phyloP scores from a whole-genome alignment of 1,140 invertebrate species.

The Lasioglossum albipes region DNA sequence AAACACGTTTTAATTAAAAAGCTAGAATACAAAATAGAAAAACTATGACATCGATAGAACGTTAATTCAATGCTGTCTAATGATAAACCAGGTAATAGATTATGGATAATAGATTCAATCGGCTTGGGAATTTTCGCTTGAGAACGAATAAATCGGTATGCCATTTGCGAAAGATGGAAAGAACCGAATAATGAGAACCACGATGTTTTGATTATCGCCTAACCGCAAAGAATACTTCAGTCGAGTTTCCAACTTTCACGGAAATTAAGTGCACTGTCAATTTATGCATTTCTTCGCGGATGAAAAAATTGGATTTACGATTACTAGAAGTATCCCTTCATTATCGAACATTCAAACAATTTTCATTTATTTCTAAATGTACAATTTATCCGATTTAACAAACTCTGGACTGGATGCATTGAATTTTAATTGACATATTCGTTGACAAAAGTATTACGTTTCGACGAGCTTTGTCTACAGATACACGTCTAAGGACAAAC shows the following conservation, averaged over 20 bases:
- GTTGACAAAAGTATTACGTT: no score
- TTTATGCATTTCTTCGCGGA: neutral
- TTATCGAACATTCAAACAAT: no score
- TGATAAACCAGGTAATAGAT: neutral
- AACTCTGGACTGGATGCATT: no score
- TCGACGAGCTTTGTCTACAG: no score
- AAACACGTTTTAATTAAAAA: no score
- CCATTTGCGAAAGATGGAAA: neutral
- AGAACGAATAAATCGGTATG: neutral
- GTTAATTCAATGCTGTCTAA: neutral
- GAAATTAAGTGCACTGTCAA: constrained; percentile 49
- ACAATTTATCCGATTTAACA: no score
- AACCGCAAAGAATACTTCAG: constrained; percentile 37
- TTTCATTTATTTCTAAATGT: no score
- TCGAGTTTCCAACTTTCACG: constrained; percentile 34
- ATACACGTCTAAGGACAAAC: no score
- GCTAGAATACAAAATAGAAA: no score
- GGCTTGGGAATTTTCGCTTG: neutral
- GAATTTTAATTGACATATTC: no score
- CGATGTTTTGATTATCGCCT: constrained; percentile 37
- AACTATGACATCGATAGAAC: no score
- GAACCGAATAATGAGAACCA: constrained; percentile 21
- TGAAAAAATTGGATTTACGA: neutral
- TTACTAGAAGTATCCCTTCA: neutral
- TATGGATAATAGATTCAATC: neutral